Evolutionary conservation across 2,888 invertebrate genomes (phyloP).

Genomic region (Caenorhabditis panamensis): DNA sequence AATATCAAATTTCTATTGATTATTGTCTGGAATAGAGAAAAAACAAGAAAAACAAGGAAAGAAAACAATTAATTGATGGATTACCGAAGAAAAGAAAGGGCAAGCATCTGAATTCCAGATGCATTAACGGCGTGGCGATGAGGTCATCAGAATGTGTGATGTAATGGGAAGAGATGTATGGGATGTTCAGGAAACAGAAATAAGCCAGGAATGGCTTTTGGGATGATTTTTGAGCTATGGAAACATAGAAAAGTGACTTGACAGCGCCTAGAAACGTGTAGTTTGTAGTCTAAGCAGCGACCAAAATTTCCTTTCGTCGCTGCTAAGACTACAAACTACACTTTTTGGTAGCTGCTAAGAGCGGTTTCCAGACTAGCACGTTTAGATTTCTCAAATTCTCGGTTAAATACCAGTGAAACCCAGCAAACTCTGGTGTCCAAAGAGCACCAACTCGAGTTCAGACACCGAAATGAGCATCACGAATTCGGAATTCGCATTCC

Average conservation of each 20-base stretch:
- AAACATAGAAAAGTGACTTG: too few relatives aligned
- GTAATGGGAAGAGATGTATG: neutral
- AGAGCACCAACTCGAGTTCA: neutral
- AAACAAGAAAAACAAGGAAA: neutral
- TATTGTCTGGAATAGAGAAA: neutral
- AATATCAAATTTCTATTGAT: slow-evolving; percentile 3
- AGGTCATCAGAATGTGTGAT: slow-evolving; percentile 3
- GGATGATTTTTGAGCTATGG: neutral
- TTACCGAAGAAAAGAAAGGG: neutral
- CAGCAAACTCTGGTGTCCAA: too few relatives aligned
- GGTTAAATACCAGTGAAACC: too few relatives aligned
- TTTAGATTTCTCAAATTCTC: too few relatives aligned
- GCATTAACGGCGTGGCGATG: neutral
- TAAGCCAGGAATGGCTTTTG: neutral
- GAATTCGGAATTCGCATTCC: neutral
- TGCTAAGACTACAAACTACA: too few relatives aligned
- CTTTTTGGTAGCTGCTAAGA: too few relatives aligned
- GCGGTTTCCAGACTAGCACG: too few relatives aligned
- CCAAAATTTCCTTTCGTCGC: too few relatives aligned
- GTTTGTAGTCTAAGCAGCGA: too few relatives aligned
- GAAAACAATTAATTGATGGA: neutral
- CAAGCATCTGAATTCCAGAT: slow-evolving; percentile 1
- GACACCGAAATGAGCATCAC: neutral
- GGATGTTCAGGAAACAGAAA: neutral
- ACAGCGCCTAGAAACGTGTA: too few relatives aligned